Conservation (phyloP, 35 echinoderm and acorn worm genomes). For the Heliocidaris tuberculata region DNA sequence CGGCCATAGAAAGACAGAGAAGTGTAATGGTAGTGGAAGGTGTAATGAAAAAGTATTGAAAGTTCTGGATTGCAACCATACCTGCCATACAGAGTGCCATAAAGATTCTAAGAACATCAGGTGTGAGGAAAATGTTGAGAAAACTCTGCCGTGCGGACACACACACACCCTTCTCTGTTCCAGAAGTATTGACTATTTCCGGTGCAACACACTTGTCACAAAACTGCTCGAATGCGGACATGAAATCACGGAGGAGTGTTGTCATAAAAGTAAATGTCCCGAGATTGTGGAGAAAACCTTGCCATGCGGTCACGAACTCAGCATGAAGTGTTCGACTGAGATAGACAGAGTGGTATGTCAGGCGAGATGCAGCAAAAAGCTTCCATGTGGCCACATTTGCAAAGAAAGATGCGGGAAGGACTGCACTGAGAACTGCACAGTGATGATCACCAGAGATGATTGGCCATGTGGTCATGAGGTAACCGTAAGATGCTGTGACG, state of each 20-base stretch:
- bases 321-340: too few species aligned
- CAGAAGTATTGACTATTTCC: neutral
- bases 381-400: too few species aligned
- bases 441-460: too few species aligned
- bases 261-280: too few species aligned
- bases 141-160: conserved; percentile 25
- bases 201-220: neutral
- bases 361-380: too few species aligned
- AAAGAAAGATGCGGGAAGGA: too few species aligned
- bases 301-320: too few species aligned
- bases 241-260: neutral
- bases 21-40: neutral
- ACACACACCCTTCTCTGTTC: neutral
- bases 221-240: conserved; percentile 32
- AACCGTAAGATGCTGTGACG: too few species aligned
- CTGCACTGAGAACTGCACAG: too few species aligned
- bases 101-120: conserved; percentile 19
- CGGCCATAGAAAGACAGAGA: conserved; percentile 8
- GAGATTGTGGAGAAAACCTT: too few species aligned
- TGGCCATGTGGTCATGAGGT: too few species aligned
- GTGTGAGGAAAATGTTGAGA: conserved; percentile 28
- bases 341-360: too few species aligned
- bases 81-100: neutral
- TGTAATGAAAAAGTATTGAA: conserved; percentile 15
- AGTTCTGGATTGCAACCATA: neutral